A percentile compares a stretch with the other conserved stretches of the same genome.
phyloP scores from a whole-genome alignment of 2,888 invertebrate species.

The Macaria notata region DNA sequence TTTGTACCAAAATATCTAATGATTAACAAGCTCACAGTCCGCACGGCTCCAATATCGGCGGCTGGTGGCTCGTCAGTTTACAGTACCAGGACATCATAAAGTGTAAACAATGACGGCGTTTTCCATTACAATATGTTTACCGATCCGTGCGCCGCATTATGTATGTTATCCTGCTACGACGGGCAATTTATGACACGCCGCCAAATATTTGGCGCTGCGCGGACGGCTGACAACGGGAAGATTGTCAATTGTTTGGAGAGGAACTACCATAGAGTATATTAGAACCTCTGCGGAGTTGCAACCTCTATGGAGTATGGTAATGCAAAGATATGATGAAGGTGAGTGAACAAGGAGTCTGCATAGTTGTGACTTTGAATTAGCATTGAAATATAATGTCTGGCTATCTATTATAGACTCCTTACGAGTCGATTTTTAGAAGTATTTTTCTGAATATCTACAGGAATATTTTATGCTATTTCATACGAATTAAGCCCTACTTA shows the following conservation, averaged over 20 bases:
- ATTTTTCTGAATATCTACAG: no score
- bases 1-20: no score
- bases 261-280: neutral
- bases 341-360: no score
- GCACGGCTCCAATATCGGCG: constrained; percentile 26
- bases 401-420: no score
- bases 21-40: no score
- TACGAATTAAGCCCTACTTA: no score
- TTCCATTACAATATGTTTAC: constrained; percentile 83
- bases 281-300: no score
- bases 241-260: constrained; percentile 75
- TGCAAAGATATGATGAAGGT: no score
- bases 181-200: constrained; percentile 77
- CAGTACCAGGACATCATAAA: constrained; percentile 78
- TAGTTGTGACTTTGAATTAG: no score
- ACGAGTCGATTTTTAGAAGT: no score
- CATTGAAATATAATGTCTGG: no score
- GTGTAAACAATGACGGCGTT: constrained; percentile 80
- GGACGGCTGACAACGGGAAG: constrained; percentile 79
- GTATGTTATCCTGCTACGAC: constrained; percentile 78
- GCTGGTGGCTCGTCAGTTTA: constrained; percentile 64
- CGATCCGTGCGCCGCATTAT: constrained; percentile 81
- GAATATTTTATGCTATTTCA: no score
- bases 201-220: constrained; percentile 80
- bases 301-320: constrained; percentile 64